These are phyloP conservation scores for Heliconius ethilla DNA, from an alignment of 2,888 invertebrate species.

Conservation along the genomic window DNA sequence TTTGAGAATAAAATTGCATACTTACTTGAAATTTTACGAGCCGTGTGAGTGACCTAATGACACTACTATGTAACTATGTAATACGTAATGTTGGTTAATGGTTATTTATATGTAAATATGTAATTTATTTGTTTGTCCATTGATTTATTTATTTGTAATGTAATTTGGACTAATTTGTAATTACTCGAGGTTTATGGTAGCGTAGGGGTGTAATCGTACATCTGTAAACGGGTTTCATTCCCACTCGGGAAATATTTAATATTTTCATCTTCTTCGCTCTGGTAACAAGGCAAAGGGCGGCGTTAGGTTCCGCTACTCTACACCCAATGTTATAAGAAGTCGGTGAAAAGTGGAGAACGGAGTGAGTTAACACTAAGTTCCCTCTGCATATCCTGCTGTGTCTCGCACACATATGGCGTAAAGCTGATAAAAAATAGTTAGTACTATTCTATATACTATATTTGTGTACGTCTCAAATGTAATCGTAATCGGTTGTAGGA, in stretches of 20 bases:
- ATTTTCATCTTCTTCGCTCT: not conserved
- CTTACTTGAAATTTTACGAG: constrained; percentile 21
- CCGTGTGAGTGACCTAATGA: constrained; percentile 28
- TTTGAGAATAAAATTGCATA: constrained; percentile 5
- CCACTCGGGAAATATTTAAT: not conserved
- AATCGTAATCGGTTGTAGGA: no score
- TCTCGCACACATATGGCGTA: no score
- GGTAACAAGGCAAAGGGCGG: not conserved
- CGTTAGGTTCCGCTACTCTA: not conserved
- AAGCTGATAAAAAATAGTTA: no score
- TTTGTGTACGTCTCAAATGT: no score
- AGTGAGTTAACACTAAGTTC: no score
- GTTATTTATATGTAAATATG: not conserved
- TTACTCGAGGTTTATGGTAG: no score
- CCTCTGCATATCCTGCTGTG: no score
- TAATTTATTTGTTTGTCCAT: no score
- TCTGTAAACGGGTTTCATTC: no score
- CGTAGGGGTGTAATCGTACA: no score
- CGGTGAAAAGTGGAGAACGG: no score
- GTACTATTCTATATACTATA: no score
- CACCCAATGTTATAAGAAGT: not conserved
- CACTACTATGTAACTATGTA: constrained; percentile 13
- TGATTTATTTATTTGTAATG: not conserved
- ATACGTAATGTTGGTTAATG: not conserved
- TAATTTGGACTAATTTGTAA: not conserved